Percentiles rank a stretch among this genome's conserved stretches.
phyloP scores from a whole-genome alignment of 1,140 invertebrate genomes.

The Caerostris darwini region DNA sequence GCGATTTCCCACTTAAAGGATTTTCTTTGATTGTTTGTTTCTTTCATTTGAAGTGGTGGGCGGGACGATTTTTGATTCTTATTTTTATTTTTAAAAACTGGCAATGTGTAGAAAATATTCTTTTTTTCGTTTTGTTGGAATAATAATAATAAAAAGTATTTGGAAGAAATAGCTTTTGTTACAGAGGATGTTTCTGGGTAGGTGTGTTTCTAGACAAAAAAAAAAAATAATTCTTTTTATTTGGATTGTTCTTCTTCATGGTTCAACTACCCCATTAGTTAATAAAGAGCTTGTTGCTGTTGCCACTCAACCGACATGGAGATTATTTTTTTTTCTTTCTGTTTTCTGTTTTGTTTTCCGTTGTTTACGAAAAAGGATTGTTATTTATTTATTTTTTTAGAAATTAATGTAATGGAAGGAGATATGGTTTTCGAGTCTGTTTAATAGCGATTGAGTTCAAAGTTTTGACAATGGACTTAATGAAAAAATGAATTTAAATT shows the following conservation, averaged over 20 bases:
- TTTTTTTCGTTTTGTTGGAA: no score
- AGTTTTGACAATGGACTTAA: no score
- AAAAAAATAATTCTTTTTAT: neutral
- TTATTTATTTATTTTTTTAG: no score
- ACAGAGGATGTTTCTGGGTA: neutral
- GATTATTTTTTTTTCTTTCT: neutral
- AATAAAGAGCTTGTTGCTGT: neutral
- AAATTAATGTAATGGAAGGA: neutral
- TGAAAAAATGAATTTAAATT: no score
- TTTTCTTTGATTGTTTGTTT: slow-evolving; percentile 21
- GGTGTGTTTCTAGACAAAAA: neutral
- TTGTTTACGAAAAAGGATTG: neutral
- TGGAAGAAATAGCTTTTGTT: slow-evolving; percentile 11
- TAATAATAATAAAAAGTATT: neutral
- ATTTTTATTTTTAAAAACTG: neutral
- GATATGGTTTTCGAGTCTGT: neutral
- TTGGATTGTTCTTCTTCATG: neutral
- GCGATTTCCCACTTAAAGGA: neutral
- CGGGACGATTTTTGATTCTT: neutral
- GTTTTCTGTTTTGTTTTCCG: neutral
- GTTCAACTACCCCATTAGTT: slow-evolving; percentile 1
- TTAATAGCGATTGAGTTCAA: no score
- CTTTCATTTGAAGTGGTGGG: slow-evolving; percentile 14
- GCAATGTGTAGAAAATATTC: no score
- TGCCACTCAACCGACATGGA: neutral